Evolutionary conservation across 2,113 vertebrate species (phyloP).

Genomic region (Laticauda laticaudata): DNA sequence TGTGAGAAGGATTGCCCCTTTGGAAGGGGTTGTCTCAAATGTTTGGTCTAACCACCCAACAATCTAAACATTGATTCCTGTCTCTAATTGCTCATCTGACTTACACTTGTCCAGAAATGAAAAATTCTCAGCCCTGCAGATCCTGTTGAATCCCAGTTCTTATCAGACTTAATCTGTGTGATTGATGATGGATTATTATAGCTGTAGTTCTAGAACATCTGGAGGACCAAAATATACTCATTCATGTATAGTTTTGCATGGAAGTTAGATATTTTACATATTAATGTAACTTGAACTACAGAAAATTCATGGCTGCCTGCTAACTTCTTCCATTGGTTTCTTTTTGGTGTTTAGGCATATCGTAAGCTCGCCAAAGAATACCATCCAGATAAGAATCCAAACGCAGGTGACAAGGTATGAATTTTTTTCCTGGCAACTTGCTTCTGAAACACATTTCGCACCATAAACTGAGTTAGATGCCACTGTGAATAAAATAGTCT

Average conservation of each 20-base stretch:
- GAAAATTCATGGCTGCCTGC: not conserved
- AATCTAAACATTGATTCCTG: not conserved
- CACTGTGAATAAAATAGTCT: not conserved
- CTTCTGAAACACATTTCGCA: not conserved
- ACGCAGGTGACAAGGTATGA: constrained; percentile 96
- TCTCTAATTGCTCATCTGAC: not conserved
- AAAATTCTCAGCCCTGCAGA: not conserved
- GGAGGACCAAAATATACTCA: not conserved
- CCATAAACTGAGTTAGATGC: not conserved
- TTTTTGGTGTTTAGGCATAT: constrained; percentile 81
- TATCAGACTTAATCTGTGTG: not conserved
- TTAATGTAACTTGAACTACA: not conserved
- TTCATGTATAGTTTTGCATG: not conserved
- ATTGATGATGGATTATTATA: not conserved
- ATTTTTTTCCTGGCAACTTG: not conserved
- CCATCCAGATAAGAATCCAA: constrained; percentile 98
- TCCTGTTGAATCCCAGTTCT: not conserved
- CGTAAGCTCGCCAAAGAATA: constrained; percentile 98
- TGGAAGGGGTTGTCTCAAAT: not conserved
- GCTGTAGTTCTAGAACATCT: not conserved
- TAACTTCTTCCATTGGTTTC: constrained; percentile 24
- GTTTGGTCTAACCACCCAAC: not conserved
- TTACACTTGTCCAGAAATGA: not conserved
- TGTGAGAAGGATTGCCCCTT: not conserved
- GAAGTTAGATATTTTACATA: not conserved